Base-by-base conservation (phyloP, 2,113 vertebrate species). In the Dendropsophus ebraccatus region DNA sequence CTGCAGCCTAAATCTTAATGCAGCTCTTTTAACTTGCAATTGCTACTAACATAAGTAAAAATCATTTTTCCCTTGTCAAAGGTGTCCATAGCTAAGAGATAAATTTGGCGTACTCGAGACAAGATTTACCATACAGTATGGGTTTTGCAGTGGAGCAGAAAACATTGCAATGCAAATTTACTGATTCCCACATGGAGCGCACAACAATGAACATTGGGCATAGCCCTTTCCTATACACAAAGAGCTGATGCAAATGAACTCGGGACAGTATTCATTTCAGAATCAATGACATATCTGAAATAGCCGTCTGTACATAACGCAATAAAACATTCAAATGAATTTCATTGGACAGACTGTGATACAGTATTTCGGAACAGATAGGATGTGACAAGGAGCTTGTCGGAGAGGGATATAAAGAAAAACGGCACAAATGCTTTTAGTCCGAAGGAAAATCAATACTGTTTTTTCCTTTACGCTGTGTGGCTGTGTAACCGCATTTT, bases 361-460 rank as follows among this genome's bases (percentile, higher is more conserved):
- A 86, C n/a, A 19, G 23, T 58, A 47, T 81, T 54, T 45, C 17
- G 6, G 25, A 58, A 32, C 7, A 58, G 65, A 60, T 80, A 45
- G 28, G 49, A 79, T 54, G 74, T 79, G 60, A 78, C 83, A 79
- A 85, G n/a, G 60, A 14, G 23, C 37, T 85, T 67, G 45, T 65
- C 35, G 47, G 32, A 16, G 52, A 78, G 49, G 12, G 50, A 70
- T 78, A 70, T 79, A 85, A 69, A 78, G 60, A 52, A 85, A 85
- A 85, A 77, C 19, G 21, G 47, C 35, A 58, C 11, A 52, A 60
- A 69, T 76, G 74, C 73, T 78, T 85, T 78, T 79, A 85, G 74
- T 79, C 8, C 47, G 45, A 54, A 79, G 83, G 16, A 52, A 85
- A 85, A 85, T 85, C 74, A 78, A 85, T 84, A 70, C 35, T 70